Base-by-base conservation (phyloP, 2,888 invertebrate species). In the Parelbella ahira region DNA sequence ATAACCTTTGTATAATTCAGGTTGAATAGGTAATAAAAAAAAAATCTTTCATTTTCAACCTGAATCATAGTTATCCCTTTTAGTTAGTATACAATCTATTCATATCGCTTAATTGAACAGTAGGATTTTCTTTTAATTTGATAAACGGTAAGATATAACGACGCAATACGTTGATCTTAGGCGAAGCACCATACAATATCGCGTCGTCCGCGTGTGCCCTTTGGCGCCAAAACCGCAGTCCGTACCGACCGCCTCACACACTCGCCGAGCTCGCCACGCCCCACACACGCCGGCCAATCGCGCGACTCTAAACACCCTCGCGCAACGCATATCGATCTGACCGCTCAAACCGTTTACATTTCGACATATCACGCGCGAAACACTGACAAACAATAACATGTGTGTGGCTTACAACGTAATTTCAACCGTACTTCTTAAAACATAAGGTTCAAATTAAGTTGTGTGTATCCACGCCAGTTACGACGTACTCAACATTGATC, bases 251-350 rank as follows among this genome's bases (percentile, higher is more conserved):
- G 68, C 78, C 82, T 73, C 68, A 78, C 79, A 73, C 71, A 73
- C 68, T 77, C 79, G 72, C 71, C 73, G 65, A 65, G 57, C 15
- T 4, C 15, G 15, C 82, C 82, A 76, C 72, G 86, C 86, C 83
- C 88, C 79, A 76, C 65, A 75, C 61, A 61, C 69, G 70, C 68
- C 60, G 66, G 80, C 88, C 88, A 88, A 88, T 88, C 73, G 72
- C 81, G 68, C 62, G 65, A 65, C 72, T 70, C 71, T 72, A 65
- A 70, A 80, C 83, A 80, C 79, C 79, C 82, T 74, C 77, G 71
- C 77, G 73, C 79, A 63, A 76, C 87, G 82, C 86, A 87, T 88
- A 88, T 88, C 84, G 88, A 88, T 88, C 88, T 87, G 86, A 73
- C 64, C 69, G 79, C 77, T 77, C 78, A 73, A 82, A 79, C 76